phyloP scores from a whole-genome alignment of 2,888 invertebrate genomes.

The Eucera pruinosa region DNA sequence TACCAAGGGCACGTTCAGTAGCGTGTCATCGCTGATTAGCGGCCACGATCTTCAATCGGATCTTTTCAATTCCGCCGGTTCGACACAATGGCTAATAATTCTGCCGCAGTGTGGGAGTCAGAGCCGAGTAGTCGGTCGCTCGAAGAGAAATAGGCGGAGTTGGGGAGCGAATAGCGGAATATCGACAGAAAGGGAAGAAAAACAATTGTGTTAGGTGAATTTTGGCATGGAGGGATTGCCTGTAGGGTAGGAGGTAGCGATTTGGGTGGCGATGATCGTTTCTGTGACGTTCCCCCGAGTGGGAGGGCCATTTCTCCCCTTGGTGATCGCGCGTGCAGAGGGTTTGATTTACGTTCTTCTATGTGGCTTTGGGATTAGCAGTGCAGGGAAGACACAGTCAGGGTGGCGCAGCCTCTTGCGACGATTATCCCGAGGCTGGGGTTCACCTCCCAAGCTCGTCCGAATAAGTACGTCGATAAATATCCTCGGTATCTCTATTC shows the following conservation, averaged over 20 bases:
- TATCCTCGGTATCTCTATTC: slow-evolving; percentile 57
- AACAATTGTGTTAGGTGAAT: slow-evolving; percentile 47
- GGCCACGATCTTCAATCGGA: background rate
- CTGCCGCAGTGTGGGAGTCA: background rate
- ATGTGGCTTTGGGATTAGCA: slow-evolving; percentile 75
- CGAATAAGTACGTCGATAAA: slow-evolving; percentile 71
- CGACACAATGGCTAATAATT: slow-evolving; percentile 33
- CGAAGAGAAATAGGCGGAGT: background rate
- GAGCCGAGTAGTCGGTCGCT: no score
- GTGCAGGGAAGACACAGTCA: slow-evolving; percentile 30
- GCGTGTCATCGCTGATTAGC: slow-evolving; percentile 16
- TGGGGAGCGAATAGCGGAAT: background rate
- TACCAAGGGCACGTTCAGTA: background rate
- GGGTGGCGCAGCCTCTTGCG: slow-evolving; percentile 58
- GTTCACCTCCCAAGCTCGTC: slow-evolving; percentile 38
- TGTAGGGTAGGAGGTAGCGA: background rate
- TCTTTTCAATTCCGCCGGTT: slow-evolving; percentile 17
- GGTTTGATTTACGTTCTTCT: slow-evolving; percentile 66
- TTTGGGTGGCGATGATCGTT: background rate
- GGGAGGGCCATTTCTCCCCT: slow-evolving; percentile 3
- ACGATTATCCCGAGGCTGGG: slow-evolving; percentile 74
- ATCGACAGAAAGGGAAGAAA: background rate
- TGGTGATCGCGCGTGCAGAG: slow-evolving; percentile 7
- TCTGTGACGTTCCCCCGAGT: slow-evolving; percentile 4
- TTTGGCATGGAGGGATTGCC: slow-evolving; percentile 19